These are phyloP conservation scores for Pteropus rufus DNA, from an alignment of 2,797 vertebrate genomes.

Conservation along the genomic window DNA sequence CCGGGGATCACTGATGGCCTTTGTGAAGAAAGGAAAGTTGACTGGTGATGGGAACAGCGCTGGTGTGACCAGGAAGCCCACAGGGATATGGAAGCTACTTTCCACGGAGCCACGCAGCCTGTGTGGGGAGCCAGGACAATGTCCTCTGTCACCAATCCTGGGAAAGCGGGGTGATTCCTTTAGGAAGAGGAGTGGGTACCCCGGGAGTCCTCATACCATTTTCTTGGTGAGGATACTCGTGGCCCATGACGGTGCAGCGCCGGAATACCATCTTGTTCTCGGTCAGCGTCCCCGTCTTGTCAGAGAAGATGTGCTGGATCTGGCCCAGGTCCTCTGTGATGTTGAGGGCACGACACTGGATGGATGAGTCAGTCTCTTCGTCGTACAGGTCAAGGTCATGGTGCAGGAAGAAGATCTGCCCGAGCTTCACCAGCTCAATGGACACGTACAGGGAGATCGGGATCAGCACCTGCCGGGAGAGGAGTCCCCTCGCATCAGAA, in stretches of 20 bases:
- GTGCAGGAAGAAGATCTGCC: slow-evolving; percentile 93
- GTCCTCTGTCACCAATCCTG: not conserved
- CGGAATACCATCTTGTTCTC: slow-evolving; percentile 99
- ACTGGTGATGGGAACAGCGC: not conserved
- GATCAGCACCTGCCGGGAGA: slow-evolving; percentile 89
- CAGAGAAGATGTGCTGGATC: slow-evolving; percentile 95
- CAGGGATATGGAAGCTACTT: not conserved
- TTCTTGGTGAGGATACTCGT: slow-evolving; percentile 93
- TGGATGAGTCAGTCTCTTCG: slow-evolving; percentile 85
- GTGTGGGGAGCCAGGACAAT: not conserved
- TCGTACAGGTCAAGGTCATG: slow-evolving; percentile 93
- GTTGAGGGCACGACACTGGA: slow-evolving; percentile 94
- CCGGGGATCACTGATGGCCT: not conserved
- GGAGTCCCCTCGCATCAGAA: not conserved
- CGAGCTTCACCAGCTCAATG: slow-evolving; percentile 94
- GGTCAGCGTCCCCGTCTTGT: slow-evolving; percentile 97
- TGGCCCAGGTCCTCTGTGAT: slow-evolving; percentile 97
- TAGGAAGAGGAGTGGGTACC: not conserved
- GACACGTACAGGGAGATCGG: slow-evolving; percentile 96
- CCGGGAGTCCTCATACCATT: slow-evolving; percentile 85
- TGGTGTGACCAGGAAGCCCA: not conserved
- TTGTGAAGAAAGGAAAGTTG: not conserved
- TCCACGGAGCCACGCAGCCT: not conserved
- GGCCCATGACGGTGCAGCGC: slow-evolving; percentile 91
- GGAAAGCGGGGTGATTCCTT: not conserved